phyloP scores from a whole-genome alignment of 2,888 invertebrate species.

The Dromius quadrimaculatus region DNA sequence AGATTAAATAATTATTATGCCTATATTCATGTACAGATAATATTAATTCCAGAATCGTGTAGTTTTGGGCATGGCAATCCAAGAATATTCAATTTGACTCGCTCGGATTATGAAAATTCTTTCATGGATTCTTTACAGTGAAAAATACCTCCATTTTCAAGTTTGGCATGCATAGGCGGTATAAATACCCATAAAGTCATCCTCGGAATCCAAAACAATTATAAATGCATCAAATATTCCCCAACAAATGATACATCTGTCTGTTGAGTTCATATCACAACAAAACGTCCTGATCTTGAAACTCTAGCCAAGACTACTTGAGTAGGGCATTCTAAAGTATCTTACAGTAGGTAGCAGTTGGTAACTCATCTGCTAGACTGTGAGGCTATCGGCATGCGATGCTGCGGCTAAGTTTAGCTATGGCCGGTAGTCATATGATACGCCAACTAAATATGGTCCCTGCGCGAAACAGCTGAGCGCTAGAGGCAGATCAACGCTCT shows the following conservation, averaged over 20 bases:
- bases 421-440: conserved; percentile 46
- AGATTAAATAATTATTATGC: too few relatives aligned
- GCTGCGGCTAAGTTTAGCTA: conserved; percentile 45
- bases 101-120: too few relatives aligned
- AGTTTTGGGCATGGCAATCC: too few relatives aligned
- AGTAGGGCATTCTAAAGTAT: neutral
- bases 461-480: conserved; percentile 37
- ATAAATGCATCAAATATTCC: conserved; percentile 27
- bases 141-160: conserved; percentile 1
- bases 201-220: conserved; percentile 25
- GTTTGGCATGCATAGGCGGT: neutral
- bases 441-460: conserved; percentile 51
- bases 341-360: conserved; percentile 3
- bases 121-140: too few relatives aligned
- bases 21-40: too few relatives aligned
- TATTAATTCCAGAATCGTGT: too few relatives aligned
- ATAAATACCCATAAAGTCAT: conserved; percentile 16
- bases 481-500: conserved; percentile 23
- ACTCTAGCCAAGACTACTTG: conserved; percentile 8
- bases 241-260: conserved; percentile 30
- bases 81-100: too few relatives aligned
- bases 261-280: conserved; percentile 21
- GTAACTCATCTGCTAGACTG: neutral
- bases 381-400: conserved; percentile 27
- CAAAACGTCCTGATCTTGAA: conserved; percentile 46